A percentile compares a stretch with the other conserved stretches of the same genome.
These are phyloP conservation scores for Perdix hodgsoniae DNA, from an alignment of 2,797 vertebrate species.

Conservation along the genomic window DNA sequence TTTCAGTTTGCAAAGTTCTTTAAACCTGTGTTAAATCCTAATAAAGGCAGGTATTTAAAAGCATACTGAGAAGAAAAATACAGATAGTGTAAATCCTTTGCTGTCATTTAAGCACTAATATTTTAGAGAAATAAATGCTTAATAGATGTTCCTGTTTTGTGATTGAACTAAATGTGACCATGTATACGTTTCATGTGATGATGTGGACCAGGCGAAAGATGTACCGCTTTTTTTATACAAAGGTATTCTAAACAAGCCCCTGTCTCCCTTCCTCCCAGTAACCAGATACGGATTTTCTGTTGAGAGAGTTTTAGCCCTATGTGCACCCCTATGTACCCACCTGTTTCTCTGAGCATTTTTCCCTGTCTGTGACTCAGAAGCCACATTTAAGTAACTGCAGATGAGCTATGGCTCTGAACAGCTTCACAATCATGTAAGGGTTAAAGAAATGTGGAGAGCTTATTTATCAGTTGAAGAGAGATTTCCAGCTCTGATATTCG, in stretches of 20 bases:
- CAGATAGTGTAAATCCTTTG: not conserved
- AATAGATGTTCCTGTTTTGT: not conserved
- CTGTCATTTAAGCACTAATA: not conserved
- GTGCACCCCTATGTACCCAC: not conserved
- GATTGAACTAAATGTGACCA: not conserved
- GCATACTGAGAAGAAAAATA: not conserved
- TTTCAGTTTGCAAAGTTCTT: not conserved
- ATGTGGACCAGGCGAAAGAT: not conserved
- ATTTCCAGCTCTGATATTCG: not conserved
- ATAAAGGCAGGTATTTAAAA: not conserved
- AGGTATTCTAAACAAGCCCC: not conserved
- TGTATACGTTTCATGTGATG: not conserved
- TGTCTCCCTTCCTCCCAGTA: not conserved
- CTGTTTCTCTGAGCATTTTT: not conserved
- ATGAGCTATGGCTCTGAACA: not conserved
- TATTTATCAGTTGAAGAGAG: not conserved
- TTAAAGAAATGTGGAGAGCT: not conserved
- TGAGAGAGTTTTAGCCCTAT: not conserved
- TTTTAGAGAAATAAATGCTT: not conserved
- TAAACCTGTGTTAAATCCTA: not conserved
- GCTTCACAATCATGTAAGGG: not conserved
- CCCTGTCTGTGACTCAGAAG: not conserved
- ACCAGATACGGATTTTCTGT: not conserved
- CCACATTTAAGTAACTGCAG: not conserved
- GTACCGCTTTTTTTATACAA: not conserved